Percentiles rank a stretch among this genome's conserved stretches.
Evolutionary conservation across 2,113 vertebrate species (phyloP).

Genomic region (Okapia johnstoni): DNA sequence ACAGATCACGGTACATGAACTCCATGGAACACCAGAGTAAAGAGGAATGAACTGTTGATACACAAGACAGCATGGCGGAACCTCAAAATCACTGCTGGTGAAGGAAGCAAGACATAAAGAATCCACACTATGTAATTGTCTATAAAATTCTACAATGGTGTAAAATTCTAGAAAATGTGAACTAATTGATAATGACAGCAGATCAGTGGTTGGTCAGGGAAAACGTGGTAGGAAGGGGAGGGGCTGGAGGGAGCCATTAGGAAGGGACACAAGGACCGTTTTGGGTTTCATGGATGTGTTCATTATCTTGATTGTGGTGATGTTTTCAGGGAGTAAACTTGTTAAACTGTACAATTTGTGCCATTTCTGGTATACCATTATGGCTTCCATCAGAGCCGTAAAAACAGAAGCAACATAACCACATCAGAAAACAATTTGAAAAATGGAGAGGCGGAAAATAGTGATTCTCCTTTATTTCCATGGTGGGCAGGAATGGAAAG

Average conservation of each 20-base stretch:
- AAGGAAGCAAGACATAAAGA: not conserved
- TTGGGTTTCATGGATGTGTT: not conserved
- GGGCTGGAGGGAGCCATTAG: not conserved
- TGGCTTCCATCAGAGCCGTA: not conserved
- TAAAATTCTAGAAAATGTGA: not conserved
- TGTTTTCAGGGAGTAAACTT: not conserved
- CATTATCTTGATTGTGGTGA: not conserved
- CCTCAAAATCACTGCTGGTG: not conserved
- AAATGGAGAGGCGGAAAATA: not conserved
- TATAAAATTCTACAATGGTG: not conserved
- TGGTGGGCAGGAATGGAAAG: not conserved
- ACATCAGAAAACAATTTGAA: not conserved
- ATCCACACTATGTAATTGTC: not conserved
- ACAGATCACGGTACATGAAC: too few relatives aligned
- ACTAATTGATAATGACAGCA: not conserved
- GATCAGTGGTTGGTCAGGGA: not conserved
- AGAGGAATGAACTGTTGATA: not conserved
- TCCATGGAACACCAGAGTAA: too few relatives aligned
- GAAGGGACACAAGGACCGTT: not conserved
- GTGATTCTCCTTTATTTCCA: not conserved
- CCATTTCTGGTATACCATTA: not conserved
- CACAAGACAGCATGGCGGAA: not conserved
- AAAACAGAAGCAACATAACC: not conserved
- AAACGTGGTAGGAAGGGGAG: accelerated
- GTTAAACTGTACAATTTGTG: not conserved